Evolutionary conservation across 92 coral and sea anemone genomes (phyloP), one percentile per base, ranked within the genome.

Genomic region (Galaxea fascicularis): DNA sequence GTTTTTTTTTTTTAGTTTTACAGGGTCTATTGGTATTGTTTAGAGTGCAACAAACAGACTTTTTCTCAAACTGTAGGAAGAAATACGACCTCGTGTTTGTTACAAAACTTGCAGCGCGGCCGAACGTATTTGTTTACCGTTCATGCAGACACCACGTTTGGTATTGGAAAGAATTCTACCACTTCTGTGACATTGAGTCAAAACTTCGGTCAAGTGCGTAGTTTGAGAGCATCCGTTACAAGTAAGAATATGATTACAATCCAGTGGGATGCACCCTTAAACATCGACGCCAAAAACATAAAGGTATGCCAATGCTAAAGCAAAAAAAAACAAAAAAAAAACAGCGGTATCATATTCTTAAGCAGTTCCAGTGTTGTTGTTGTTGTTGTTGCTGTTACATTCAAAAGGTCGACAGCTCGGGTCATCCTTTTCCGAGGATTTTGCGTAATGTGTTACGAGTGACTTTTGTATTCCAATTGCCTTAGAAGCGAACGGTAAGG

Each of bases 201-300:
- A 12, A 39, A 39, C 35, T 62, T 65, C 9, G 83, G 57, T 27
- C 56, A 39, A 31, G 83, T 78, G n/a, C 31, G 46, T 11, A 41
- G 25, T 13, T 51, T 78, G 71, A 78, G 41, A 44, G 49, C 47
- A 39, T 9, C 4, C 0, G 10, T 78, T 25, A 10, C 3, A 0
- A 51, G 26, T 63, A 10, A 65, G 22, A 35, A 47, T 0, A 2
- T 6, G 3, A 0, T 78, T 22, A 78, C 83, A 1, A 28, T 78
- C 51, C 25, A 44, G 22, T 78, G 83, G 83, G 74, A 64, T 41
- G 1, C 54, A 26, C 83, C 83, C 13, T 14, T 10, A 15, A 35
- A 78, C 29, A 71, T 62, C 21, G 83, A 78, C 1, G 44, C 44
- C 20, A 44, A 62, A 78, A 44, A 63, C 35, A 65, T 78, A 27